Base-by-base conservation (phyloP, 2,888 invertebrate species). In the Piscicola geometra region DNA sequence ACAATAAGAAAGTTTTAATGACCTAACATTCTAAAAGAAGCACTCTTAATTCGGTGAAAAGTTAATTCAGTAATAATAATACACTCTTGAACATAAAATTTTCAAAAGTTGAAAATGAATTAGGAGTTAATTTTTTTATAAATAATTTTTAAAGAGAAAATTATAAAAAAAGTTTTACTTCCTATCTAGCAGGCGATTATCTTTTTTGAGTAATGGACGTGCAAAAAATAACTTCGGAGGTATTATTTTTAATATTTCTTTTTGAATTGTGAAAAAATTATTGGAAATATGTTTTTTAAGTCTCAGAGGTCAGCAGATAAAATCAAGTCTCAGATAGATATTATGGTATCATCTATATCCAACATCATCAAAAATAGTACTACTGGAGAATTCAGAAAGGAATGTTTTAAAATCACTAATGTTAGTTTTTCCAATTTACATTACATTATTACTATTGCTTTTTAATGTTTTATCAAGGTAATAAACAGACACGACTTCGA, bases 321-420 rank as follows among this genome's bases (percentile, higher is more conserved):
- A 15, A n/a, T 35, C 5, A 60, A 73, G 64, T 2, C 32, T 2
- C 32, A 28, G 21, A n/a, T 73, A 21, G 28, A 64, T n/a, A 30
- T 52, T 18, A 21, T 73, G 64, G 64, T 73, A 12, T 25, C 25
- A 15, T 73, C 73, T 9, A 36, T 73, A 52, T 73, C 73, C n/a
- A 32, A 73, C 3, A 56, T 73, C 73, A 73, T 73, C 15, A 73
- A 73, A 36, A 35, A 56, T 35, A 73, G 64, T 36, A 73, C 64
- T n/a, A 73, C 56, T 32, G 64, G 52, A 33, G 2, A 21, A 12
- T 73, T 73, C 36, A 73, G 60, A 35, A 64, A 56, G 25, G 25
- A 33, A 0, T 73, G 64, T 64, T 73, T 73, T 25, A 32, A 64
- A 33, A 33, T 33, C 1, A 30, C 64, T 0, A 35, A 60, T 32